Conservation (phyloP, 2,888 invertebrate species). For the Hydrotaea diabolus region DNA sequence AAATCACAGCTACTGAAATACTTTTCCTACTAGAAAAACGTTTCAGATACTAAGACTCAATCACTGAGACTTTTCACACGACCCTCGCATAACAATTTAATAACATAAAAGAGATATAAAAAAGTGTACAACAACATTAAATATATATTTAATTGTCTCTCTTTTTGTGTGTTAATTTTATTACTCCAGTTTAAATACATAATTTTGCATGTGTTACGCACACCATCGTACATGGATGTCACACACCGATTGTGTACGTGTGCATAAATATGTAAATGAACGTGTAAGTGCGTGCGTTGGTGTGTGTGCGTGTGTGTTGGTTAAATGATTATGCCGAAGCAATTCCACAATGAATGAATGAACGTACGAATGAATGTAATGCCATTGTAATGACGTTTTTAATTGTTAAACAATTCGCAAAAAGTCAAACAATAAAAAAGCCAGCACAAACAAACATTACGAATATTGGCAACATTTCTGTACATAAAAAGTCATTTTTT, state of each 20-base stretch:
- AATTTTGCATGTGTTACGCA: conserved; percentile 19
- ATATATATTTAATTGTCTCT: conserved; percentile 37
- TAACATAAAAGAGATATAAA: background rate
- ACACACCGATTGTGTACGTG: background rate
- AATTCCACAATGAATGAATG: background rate
- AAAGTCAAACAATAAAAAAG: conserved; percentile 13
- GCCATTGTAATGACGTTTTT: conserved; percentile 43
- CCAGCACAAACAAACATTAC: background rate
- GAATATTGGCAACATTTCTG: background rate
- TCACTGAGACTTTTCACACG: too few species aligned
- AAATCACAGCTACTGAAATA: too few species aligned
- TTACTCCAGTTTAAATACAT: conserved; percentile 32
- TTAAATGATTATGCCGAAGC: conserved; percentile 25
- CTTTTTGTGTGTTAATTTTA: conserved; percentile 40
- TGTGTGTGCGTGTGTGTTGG: background rate
- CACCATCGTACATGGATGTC: too few species aligned
- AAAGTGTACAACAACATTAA: background rate
- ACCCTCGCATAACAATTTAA: background rate
- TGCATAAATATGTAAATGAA: conserved; percentile 15
- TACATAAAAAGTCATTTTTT: background rate
- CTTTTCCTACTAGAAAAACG: background rate
- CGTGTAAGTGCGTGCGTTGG: background rate
- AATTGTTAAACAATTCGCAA: conserved; percentile 46
- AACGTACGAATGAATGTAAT: conserved; percentile 22
- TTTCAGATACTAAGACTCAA: background rate